These are phyloP conservation scores for Theristicus caerulescens DNA, from an alignment of 2,113 vertebrate genomes.

Conservation along the genomic window DNA sequence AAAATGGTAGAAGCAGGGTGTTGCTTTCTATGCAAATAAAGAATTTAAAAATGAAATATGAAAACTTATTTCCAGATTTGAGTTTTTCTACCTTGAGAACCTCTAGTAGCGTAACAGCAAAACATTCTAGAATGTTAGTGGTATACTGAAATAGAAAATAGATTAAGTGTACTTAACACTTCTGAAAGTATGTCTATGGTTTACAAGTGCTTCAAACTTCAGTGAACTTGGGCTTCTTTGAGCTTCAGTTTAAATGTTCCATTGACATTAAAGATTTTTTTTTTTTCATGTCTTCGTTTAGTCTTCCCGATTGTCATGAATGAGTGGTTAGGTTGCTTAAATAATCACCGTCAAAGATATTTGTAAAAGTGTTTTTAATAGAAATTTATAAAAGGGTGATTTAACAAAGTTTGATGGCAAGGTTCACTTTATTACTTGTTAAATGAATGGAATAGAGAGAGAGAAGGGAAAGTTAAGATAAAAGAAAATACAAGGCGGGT, in stretches of 20 bases:
- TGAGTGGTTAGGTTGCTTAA: too few species aligned
- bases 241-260: constrained; percentile 7
- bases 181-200: not conserved
- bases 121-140: not conserved
- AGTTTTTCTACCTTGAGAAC: not conserved
- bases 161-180: not conserved
- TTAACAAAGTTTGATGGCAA: too few species aligned
- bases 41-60: not conserved
- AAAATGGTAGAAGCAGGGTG: not conserved
- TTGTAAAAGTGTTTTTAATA: too few species aligned
- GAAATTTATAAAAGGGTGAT: too few species aligned
- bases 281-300: not conserved
- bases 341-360: too few species aligned
- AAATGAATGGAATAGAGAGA: too few species aligned
- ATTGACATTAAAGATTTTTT: not conserved
- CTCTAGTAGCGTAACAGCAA: not conserved
- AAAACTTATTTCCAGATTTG: not conserved
- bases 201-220: not conserved
- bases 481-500: too few species aligned
- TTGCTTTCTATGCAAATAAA: constrained; percentile 59
- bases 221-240: not conserved
- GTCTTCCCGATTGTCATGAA: not conserved
- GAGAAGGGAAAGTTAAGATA: too few species aligned
- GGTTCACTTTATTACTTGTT: too few species aligned
- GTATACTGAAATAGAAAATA: not conserved